phyloP scores from a whole-genome alignment of 2,797 vertebrate species.

The Halcyon chelicuti region DNA sequence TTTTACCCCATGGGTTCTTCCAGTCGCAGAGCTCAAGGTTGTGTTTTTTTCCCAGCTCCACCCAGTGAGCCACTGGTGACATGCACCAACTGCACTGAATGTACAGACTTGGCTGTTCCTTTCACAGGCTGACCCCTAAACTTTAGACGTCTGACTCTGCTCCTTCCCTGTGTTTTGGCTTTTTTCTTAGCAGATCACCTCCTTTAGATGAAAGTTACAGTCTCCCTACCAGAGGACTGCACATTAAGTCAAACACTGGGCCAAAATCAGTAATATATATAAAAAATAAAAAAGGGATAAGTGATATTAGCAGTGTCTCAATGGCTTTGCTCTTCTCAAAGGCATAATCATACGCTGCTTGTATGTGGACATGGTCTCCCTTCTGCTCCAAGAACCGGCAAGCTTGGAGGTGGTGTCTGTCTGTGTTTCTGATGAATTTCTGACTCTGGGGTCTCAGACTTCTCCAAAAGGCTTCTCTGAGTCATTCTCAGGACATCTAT shows the following conservation, averaged over 20 bases:
- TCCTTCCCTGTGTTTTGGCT: background rate
- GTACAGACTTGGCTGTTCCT: background rate
- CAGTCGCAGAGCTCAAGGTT: background rate
- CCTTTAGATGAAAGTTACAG: background rate
- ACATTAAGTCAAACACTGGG: background rate
- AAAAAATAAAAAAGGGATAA: background rate
- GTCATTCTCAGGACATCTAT: background rate
- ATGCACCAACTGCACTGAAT: background rate
- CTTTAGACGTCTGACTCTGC: background rate
- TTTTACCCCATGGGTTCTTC: background rate
- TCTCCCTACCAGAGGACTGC: background rate
- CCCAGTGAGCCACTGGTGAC: background rate
- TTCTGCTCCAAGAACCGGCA: background rate
- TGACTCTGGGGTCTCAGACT: background rate
- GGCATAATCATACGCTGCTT: accelerated
- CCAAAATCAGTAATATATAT: background rate
- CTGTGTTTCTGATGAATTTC: background rate
- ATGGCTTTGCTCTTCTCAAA: background rate
- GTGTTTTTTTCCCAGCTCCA: background rate
- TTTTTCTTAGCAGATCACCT: background rate
- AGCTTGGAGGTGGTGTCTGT: background rate
- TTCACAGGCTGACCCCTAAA: background rate
- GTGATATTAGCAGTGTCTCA: background rate
- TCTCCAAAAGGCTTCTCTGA: background rate
- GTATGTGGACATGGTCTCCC: background rate